Percentiles rank a stretch among this genome's conserved stretches.
Evolutionary conservation across 2,888 invertebrate genomes (phyloP).

Genomic region (Habroteleia sp.): DNA sequence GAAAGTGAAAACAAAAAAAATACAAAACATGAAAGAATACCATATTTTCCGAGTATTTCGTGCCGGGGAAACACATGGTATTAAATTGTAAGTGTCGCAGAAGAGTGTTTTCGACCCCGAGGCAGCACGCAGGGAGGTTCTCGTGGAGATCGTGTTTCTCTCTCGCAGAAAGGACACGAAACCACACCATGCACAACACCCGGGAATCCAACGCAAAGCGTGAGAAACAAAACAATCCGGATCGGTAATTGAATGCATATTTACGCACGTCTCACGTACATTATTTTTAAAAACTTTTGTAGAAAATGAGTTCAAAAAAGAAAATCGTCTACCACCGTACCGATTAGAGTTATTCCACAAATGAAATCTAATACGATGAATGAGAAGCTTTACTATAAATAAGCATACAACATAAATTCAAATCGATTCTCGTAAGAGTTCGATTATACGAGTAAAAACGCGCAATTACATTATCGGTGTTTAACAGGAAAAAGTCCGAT

Average conservation of each 20-base stretch:
- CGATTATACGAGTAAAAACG: conserved; percentile 41
- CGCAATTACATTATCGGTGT: conserved; percentile 39
- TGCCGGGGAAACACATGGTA: conserved; percentile 28
- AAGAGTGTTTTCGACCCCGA: conserved; percentile 41
- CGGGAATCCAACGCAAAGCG: conserved; percentile 42
- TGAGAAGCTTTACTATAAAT: conserved; percentile 2
- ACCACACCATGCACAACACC: conserved; percentile 66
- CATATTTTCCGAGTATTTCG: neutral
- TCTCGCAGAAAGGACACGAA: conserved; percentile 71
- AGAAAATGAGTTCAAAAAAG: neutral
- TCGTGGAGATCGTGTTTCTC: conserved; percentile 71
- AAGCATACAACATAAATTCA: conserved; percentile 2
- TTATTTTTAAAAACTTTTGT: too few species aligned
- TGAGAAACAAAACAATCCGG: conserved; percentile 53
- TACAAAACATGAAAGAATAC: too few species aligned
- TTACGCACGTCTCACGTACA: too few species aligned
- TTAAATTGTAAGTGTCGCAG: conserved; percentile 49
- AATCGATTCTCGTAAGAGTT: conserved; percentile 13
- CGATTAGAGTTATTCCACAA: too few species aligned
- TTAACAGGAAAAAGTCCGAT: conserved; percentile 40
- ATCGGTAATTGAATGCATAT: conserved; percentile 32
- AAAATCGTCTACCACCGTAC: too few species aligned
- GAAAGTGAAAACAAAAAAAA: too few species aligned
- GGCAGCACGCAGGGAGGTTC: conserved; percentile 59
- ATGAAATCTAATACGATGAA: conserved; percentile 1